These are phyloP conservation scores for Gari tellinella DNA, from an alignment of 2,888 invertebrate species.

Conservation along the genomic window DNA sequence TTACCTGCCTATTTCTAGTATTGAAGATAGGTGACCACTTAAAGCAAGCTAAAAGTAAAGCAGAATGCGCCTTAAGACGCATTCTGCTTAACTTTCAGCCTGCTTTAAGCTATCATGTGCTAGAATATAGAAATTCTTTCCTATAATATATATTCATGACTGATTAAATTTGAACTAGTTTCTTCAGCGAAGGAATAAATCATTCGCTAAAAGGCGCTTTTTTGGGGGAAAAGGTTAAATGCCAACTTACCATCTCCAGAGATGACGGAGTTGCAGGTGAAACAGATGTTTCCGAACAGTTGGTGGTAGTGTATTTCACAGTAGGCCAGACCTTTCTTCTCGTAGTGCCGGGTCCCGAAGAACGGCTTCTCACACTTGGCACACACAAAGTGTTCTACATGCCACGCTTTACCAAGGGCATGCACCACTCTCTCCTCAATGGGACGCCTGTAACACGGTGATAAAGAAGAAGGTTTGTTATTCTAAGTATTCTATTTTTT, in stretches of 20 bases:
- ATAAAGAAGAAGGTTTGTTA: too few relatives aligned
- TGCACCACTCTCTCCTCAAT: constrained; percentile 99
- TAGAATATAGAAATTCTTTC: too few relatives aligned
- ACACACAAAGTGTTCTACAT: constrained; percentile 96
- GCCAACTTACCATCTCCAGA: constrained; percentile 96
- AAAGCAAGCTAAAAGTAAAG: too few relatives aligned
- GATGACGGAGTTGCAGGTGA: constrained; percentile 99
- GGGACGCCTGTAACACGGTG: constrained; percentile 89
- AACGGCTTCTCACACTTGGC: constrained; percentile 99
- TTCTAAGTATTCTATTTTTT: too few relatives aligned
- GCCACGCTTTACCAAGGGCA: constrained; percentile 89
- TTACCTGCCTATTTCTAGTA: too few relatives aligned
- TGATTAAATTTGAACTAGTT: too few relatives aligned
- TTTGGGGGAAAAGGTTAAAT: too few relatives aligned
- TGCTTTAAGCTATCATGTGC: too few relatives aligned
- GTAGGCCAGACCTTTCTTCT: constrained; percentile 98
- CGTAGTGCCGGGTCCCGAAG: constrained; percentile 99
- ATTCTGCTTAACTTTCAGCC: too few relatives aligned
- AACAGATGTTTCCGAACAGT: constrained; percentile 99
- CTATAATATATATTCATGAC: too few relatives aligned
- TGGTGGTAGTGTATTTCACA: constrained; percentile 99
- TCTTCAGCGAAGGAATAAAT: neutral
- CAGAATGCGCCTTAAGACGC: too few relatives aligned
- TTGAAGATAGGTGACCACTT: too few relatives aligned
- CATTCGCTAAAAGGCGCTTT: neutral